Base-by-base conservation (phyloP, 2,888 invertebrate genomes). In the Corythucha ciliata region DNA sequence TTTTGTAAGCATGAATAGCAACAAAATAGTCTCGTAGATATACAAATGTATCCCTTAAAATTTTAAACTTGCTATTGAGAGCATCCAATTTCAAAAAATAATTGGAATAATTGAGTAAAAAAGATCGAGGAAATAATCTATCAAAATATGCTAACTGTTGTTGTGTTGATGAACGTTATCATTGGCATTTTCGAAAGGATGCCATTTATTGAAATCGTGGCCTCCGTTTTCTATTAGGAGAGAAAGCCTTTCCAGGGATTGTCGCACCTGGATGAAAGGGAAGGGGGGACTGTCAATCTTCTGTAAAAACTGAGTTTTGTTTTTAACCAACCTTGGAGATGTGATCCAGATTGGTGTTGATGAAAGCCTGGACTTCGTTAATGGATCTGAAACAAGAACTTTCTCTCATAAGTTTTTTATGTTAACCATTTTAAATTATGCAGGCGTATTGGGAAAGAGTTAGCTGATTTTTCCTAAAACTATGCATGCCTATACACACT, bases 161-260 rank as follows among this genome's bases (percentile, higher is more conserved):
- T 55, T 51, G 37, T 45, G 51, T 27, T 51, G 55, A 32, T 45
- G 27, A 32, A 34, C 46, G 27, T 45, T 37, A 18, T 54, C 47
- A 12, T 52, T 29, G n/a, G 49, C 24, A 14, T 40, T 26, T 6
- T 29, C 5, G 14, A 16, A 40, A 8, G 24, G 18, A 44, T 41
- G 44, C 54, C 54, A 54, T 25, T 44, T 49, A 14, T 39, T 48
- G 27, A 52, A 21, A 18, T 52, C 52, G 3, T 40, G 49, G 18
- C 50, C 57, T 36, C 53, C 52, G 24, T 41, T 53, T 63, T 68
- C 62, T 44, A 65, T 61, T 55, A 84, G 77, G 59, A 81, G 78
- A 20, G 86, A 85, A 59, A 87, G 69, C 44, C 82, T 81, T 70
- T 87, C 86, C 64, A 87, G 68, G 49, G 84, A 85, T 68, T 85